Base-by-base conservation (phyloP, 2,113 vertebrate species). In the Panthera uncia region DNA sequence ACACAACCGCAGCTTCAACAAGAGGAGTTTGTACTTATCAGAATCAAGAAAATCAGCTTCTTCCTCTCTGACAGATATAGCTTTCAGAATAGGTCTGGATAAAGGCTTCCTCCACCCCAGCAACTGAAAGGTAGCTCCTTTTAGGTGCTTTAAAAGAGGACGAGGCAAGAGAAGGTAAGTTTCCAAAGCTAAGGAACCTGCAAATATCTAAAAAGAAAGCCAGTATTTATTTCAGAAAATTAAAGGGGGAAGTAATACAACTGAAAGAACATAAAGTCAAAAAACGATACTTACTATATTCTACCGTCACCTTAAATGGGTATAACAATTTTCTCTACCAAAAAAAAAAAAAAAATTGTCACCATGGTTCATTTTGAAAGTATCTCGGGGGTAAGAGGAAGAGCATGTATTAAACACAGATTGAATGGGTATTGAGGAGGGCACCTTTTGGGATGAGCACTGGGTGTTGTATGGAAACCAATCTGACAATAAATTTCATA, bases 31-130 rank as follows among this genome's bases (percentile, higher is more conserved):
- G 4, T 48, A 65, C 13, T 50, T 65, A 78, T 1, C 5, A 41
- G 66, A 89, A 73, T 48, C 79, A 76, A 90, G 83, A 95, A 89
- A 63, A 91, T 76, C 63, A 69, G 6, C 5, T 80, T 96, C 66
- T 66, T 48, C 63, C 86, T 89, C 66, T 65, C 61, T 15, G 71
- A 80, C 21, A 79, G n/a, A 52, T 2, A 13, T 0, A 25, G 36
- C 13, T 73, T 15, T 84, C 66, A 71, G 82, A 81, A 76, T 9
- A 21, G 33, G 36, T 78, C 45, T 23, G 48, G 38, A 76, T 45
- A 88, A 71, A 74, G 1, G 10, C 19, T 18, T 3, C 8, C 10
- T 0, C 36, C 45, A 5, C n/a, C 55, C 31, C 2, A 23, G 41
- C 52, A 52, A 82, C 0, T 65, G 29, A 41, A 38, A 65, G 16